Evolutionary conservation across 2,113 vertebrate genomes (phyloP).

Genomic region (Bolborhynchus lineola): DNA sequence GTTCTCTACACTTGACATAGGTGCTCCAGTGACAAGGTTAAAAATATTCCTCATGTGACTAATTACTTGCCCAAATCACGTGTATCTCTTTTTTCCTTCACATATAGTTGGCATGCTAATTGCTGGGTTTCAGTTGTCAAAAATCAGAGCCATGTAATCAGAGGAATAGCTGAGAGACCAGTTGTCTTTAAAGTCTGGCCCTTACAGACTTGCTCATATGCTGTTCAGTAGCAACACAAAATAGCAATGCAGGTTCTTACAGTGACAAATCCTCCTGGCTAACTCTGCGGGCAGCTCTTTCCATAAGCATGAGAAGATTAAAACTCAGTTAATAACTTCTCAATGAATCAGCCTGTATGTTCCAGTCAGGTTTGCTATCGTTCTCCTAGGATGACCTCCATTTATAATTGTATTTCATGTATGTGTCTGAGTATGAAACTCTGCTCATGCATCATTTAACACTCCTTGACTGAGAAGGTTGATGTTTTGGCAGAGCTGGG

Average conservation of each 20-base stretch:
- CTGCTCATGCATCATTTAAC: conserved; percentile 40
- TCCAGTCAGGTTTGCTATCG: not conserved
- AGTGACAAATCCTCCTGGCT: not conserved
- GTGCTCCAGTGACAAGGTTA: not conserved
- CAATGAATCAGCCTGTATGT: conserved; percentile 12
- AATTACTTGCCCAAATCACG: not conserved
- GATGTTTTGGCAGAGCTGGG: conserved; percentile 43
- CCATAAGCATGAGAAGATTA: not conserved
- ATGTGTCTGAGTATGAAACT: conserved; percentile 24
- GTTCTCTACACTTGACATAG: not conserved
- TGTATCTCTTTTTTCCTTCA: not conserved
- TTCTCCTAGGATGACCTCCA: conserved; percentile 57
- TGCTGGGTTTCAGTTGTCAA: not conserved
- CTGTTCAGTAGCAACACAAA: not conserved
- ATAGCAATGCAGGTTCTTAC: not conserved
- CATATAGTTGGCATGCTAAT: not conserved
- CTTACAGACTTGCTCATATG: not conserved
- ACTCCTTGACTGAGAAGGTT: conserved; percentile 55
- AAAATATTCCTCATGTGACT: not conserved
- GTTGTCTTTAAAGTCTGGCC: not conserved
- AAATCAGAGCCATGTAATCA: not conserved
- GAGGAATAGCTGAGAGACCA: not conserved
- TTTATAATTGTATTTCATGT: conserved; percentile 47
- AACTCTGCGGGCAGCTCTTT: not conserved
- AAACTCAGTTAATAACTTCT: conserved; percentile 6